Evolutionary conservation across 2,888 invertebrate species (phyloP).

Genomic region (Leptothorax acervorum): DNA sequence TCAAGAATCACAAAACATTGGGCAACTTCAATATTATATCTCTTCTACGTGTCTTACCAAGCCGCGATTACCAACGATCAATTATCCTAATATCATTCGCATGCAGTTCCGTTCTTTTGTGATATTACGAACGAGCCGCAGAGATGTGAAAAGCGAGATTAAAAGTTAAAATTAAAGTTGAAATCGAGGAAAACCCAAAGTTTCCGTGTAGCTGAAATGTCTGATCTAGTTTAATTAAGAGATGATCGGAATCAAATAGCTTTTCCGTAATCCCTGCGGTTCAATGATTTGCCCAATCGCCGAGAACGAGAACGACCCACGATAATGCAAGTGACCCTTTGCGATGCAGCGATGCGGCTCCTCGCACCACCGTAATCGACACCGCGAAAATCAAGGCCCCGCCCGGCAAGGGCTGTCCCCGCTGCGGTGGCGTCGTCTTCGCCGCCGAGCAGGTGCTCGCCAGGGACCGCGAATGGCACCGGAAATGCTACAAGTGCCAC

Average conservation of each 20-base stretch:
- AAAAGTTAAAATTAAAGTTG: background rate
- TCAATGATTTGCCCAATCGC: background rate
- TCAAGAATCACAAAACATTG: background rate
- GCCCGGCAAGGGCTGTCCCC: conserved; percentile 95
- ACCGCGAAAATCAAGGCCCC: conserved; percentile 93
- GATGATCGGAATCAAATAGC: conserved; percentile 21
- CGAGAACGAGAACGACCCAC: background rate
- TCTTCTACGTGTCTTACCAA: conserved; percentile 22
- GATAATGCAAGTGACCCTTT: conserved; percentile 20
- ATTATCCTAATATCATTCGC: conserved; percentile 43
- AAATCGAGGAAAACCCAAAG: background rate
- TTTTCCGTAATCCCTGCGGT: conserved; percentile 25
- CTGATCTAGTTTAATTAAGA: background rate
- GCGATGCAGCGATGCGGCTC: conserved; percentile 90
- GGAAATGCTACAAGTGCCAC: conserved; percentile 96
- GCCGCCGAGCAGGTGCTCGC: conserved; percentile 98
- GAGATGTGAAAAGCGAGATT: conserved; percentile 33
- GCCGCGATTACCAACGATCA: conserved; percentile 39
- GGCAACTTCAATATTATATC: background rate
- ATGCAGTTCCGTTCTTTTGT: conserved; percentile 49
- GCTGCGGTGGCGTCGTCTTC: conserved; percentile 96
- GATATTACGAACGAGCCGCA: conserved; percentile 9
- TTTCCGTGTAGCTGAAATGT: background rate
- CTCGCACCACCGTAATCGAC: conserved; percentile 92
- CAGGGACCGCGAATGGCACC: conserved; percentile 96